Base-by-base conservation (phyloP, 2,888 invertebrate species). In the Zeuzera pyrina region DNA sequence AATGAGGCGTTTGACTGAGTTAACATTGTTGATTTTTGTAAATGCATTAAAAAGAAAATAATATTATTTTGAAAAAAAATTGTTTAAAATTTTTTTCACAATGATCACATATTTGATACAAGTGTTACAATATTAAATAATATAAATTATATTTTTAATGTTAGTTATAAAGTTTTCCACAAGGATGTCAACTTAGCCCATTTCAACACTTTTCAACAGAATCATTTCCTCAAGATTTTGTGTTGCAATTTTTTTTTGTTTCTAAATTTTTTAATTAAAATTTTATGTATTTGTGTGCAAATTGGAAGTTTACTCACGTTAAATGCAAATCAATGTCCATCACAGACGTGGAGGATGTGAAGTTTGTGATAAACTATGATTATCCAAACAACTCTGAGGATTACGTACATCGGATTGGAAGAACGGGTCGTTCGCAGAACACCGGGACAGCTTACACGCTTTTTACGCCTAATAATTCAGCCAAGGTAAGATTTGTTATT, bases 361-460 rank as follows among this genome's bases (percentile, higher is more conserved):
- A 97, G 87, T 97, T 95, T 88, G 98, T 98, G 59, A 96, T 98
- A 86, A 98, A 98, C 88, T 97, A 93, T 87, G 98, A 98, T 84
- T 98, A 97, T 79, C 98, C 98, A 35, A 94, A 94, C 67, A 95
- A 94, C 73, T 96, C 96, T 2, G 98, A 98, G 84, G 98, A 98
- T 81, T 98, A 98, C 81, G 96, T 98, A 42, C 95, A 96, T 58
- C 91, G 98, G 43, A 98, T 98, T 66, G 98, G 98, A 15, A 91
- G 98, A 47, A 98, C 98, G 16, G 98, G 96, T 29, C 90, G 98
- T 34, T 93, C 94, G 15, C 92, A 93, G 61, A 92, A 94, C 58
- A 95, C 94, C 24, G 97, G 96, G 51, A 97, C 97, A 2, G 97
- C 98, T 0, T 98, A 97, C 78, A 97, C 98, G 8, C 92, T 98